These are phyloP conservation scores for Platycercus adscitus DNA, from an alignment of 2,113 vertebrate genomes.

Conservation along the genomic window DNA sequence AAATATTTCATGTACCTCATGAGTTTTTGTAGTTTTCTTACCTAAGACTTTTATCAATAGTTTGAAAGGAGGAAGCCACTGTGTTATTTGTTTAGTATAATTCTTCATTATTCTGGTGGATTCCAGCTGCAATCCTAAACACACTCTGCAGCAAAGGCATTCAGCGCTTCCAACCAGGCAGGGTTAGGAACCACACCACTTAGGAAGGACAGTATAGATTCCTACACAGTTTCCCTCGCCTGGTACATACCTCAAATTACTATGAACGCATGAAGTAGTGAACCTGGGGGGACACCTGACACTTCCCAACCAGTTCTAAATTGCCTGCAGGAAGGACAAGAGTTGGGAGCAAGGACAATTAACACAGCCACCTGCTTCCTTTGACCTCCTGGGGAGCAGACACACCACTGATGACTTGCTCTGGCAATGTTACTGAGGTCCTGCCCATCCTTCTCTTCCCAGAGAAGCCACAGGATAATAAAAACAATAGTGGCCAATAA, in stretches of 20 bases:
- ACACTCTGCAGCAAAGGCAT: not conserved
- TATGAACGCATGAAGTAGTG: not conserved
- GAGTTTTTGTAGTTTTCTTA: not conserved
- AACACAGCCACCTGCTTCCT: conserved; percentile 61
- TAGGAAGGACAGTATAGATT: not conserved
- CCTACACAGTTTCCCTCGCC: not conserved
- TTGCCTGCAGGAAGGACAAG: conserved; percentile 53
- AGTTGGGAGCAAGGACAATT: conserved; percentile 36
- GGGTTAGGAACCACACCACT: not conserved
- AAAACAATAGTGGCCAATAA: conserved; percentile 16
- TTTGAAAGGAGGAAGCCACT: not conserved
- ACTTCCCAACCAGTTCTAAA: conserved; percentile 31
- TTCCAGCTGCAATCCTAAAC: not conserved
- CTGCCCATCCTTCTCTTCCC: conserved; percentile 24
- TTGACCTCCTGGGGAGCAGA: conserved; percentile 27
- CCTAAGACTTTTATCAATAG: not conserved
- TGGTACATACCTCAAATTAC: not conserved
- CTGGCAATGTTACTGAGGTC: not conserved
- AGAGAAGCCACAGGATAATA: not conserved
- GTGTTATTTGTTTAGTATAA: not conserved
- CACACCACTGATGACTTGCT: not conserved
- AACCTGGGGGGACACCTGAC: not conserved
- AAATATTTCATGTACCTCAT: not conserved
- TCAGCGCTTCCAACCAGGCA: not conserved
- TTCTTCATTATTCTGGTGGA: not conserved